A percentile compares a stretch with the other conserved stretches of the same genome.
Evolutionary conservation across 2,888 invertebrate genomes (phyloP).

Genomic region (Lasioglossum morio): DNA sequence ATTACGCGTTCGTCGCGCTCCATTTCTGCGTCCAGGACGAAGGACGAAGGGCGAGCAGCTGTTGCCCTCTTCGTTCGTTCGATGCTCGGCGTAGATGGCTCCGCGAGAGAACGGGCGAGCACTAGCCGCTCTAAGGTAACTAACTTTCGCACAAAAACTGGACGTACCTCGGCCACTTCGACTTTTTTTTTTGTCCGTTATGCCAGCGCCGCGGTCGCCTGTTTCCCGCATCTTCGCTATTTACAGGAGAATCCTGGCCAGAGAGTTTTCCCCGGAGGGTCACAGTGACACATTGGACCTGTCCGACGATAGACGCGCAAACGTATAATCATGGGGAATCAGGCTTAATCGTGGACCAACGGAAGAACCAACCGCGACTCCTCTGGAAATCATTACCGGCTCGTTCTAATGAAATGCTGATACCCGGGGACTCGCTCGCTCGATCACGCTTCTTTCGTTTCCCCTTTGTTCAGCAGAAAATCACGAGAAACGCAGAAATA

Average conservation of each 20-base stretch:
- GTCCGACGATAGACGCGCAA: constrained; percentile 45
- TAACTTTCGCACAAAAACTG: constrained; percentile 74
- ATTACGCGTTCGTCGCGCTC: constrained; percentile 58
- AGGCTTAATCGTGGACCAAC: constrained; percentile 37
- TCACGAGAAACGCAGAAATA: background rate
- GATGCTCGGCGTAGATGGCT: background rate
- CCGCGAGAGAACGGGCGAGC: constrained; percentile 44
- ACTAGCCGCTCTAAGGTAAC: constrained; percentile 67
- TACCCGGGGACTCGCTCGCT: constrained; percentile 11
- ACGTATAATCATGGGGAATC: constrained; percentile 58
- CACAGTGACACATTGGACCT: constrained; percentile 67
- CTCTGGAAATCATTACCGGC: constrained; percentile 32
- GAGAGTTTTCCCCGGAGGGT: constrained; percentile 58
- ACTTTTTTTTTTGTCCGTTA: constrained; percentile 54
- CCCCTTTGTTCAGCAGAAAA: constrained; percentile 9
- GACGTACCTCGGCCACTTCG: constrained; percentile 68
- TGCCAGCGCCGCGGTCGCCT: background rate
- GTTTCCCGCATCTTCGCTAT: constrained; percentile 25
- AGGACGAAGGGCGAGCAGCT: background rate
- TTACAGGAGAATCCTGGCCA: constrained; percentile 20
- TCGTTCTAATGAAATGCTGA: constrained; percentile 51
- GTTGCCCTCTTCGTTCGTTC: background rate
- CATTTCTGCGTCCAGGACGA: constrained; percentile 33
- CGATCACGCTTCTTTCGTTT: constrained; percentile 25
- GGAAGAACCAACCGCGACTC: constrained; percentile 19